A percentile compares a stretch with the other conserved stretches of the same genome.
phyloP scores from a whole-genome alignment of 2,888 invertebrate genomes.

The Amiota communis region DNA sequence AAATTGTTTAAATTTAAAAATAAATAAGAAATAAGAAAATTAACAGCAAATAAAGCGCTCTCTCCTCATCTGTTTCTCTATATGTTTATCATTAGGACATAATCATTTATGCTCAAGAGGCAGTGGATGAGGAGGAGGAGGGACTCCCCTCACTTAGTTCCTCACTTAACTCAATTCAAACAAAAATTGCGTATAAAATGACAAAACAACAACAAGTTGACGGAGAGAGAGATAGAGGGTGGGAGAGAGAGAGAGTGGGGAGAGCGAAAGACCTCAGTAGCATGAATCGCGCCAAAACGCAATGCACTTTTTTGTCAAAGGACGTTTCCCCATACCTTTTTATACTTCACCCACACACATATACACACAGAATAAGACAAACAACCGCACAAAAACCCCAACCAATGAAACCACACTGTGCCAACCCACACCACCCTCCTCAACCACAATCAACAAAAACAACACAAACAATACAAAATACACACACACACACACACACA shows the following conservation, averaged over 20 bases:
- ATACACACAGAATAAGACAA: no score
- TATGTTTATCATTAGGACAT: no score
- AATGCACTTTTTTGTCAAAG: background rate
- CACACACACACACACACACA: no score
- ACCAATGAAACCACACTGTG: background rate
- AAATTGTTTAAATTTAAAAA: no score
- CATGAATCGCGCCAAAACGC: constrained; percentile 8
- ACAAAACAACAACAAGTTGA: background rate
- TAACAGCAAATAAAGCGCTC: no score
- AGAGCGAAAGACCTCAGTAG: background rate
- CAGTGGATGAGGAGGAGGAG: no score
- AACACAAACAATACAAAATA: background rate
- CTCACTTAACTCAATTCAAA: background rate
- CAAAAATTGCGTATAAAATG: constrained; percentile 4
- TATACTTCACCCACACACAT: no score
- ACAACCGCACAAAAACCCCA: background rate
- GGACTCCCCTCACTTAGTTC: background rate
- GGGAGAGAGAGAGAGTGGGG: background rate
- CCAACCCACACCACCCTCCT: background rate
- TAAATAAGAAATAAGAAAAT: no score
- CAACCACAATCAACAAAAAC: background rate
- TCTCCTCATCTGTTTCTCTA: no score
- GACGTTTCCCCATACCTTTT: no score
- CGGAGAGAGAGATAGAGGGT: background rate
- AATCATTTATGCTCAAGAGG: no score